Conservation (phyloP, 2,113 vertebrate genomes). For the Campylomormyrus tamandua region DNA sequence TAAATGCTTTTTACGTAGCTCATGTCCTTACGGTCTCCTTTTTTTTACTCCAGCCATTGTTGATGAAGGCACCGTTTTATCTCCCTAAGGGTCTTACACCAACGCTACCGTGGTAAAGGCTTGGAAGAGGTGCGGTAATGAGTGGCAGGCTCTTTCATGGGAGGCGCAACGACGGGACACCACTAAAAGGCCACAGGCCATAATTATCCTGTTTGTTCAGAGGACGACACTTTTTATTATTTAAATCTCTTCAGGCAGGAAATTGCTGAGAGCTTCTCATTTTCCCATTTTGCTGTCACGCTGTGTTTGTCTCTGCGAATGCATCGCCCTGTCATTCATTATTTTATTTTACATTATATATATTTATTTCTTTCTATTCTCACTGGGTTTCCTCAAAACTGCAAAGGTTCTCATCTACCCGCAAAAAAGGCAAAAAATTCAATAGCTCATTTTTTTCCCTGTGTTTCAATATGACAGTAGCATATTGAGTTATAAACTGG, state of each 20-base stretch:
- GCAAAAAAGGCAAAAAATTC: neutral
- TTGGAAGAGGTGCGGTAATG: slow-evolving; percentile 63
- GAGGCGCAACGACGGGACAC: slow-evolving; percentile 53
- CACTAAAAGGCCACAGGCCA: slow-evolving; percentile 62
- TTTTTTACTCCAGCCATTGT: slow-evolving; percentile 40
- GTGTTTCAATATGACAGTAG: neutral
- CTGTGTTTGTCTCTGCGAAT: slow-evolving; percentile 60
- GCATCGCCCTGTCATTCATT: slow-evolving; percentile 49
- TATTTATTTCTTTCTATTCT: slow-evolving; percentile 15
- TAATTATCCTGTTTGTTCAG: slow-evolving; percentile 77
- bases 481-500: neutral
- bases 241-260: slow-evolving; percentile 72
- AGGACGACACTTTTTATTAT: slow-evolving; percentile 71
- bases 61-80: neutral
- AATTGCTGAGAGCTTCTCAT: slow-evolving; percentile 60
- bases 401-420: neutral
- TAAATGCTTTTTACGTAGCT: neutral
- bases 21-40: slow-evolving; percentile 7
- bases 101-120: neutral
- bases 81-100: neutral
- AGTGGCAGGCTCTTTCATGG: slow-evolving; percentile 60
- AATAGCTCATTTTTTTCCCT: neutral
- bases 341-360: slow-evolving; percentile 48
- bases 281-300: slow-evolving; percentile 52
- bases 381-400: neutral